These are phyloP conservation scores for Enteromius anoplus DNA, from an alignment of 2,797 vertebrate genomes.

Conservation along the genomic window DNA sequence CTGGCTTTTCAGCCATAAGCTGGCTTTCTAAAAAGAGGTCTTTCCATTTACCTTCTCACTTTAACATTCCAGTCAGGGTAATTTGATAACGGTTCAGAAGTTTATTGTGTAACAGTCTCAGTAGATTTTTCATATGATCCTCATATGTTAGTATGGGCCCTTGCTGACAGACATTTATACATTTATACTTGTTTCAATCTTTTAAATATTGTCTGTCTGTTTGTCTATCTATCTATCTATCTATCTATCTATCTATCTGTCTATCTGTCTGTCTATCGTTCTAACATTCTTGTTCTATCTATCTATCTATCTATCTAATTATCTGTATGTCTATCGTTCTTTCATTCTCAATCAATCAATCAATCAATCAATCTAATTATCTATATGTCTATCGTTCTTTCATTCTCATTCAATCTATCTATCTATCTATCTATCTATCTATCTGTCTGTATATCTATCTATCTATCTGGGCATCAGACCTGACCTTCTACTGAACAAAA, in stretches of 20 bases:
- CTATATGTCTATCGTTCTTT: background rate
- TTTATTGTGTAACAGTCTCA: slow-evolving; percentile 4
- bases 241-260: background rate
- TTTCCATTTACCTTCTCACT: slow-evolving; percentile 62
- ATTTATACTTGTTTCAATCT: no score
- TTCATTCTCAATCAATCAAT: no score
- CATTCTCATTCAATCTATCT: background rate
- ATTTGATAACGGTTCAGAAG: background rate
- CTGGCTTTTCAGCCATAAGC: slow-evolving; percentile 60
- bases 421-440: background rate
- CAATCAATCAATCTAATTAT: background rate
- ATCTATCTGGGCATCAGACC: slow-evolving; percentile 32
- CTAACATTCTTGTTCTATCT: no score
- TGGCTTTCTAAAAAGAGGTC: slow-evolving; percentile 60
- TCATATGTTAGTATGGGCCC: background rate
- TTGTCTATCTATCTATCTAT: no score
- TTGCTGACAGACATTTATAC: background rate
- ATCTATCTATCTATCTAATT: background rate
- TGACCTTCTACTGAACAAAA: slow-evolving; percentile 32
- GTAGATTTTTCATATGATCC: background rate
- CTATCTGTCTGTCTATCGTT: background rate
- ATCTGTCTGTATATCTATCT: background rate
- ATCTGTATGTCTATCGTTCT: background rate
- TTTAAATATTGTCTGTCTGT: no score
- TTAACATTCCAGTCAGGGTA: background rate